These are phyloP conservation scores for Peromyscus maniculatus DNA, from an alignment of 2,113 vertebrate species.

Conservation along the genomic window DNA sequence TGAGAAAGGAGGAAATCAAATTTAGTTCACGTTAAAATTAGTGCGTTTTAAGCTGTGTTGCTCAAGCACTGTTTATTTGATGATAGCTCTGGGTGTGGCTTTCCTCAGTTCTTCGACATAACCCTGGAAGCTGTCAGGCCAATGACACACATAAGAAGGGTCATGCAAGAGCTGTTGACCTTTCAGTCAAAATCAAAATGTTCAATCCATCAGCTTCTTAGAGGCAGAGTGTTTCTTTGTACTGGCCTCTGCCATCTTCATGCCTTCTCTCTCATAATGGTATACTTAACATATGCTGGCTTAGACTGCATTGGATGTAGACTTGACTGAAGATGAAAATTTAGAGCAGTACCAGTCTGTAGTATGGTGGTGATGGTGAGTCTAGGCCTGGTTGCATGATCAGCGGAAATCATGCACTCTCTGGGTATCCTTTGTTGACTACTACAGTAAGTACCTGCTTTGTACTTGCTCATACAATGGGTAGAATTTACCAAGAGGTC, in stretches of 20 bases:
- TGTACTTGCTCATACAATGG: too few species aligned
- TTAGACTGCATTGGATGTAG: not conserved
- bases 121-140: not conserved
- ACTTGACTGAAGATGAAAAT: not conserved
- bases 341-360: not conserved
- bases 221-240: not conserved
- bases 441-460: not conserved
- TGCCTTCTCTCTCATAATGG: not conserved
- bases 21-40: constrained; percentile 3
- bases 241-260: not conserved
- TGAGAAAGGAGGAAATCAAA: not conserved
- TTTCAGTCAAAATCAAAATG: constrained; percentile 1
- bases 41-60: not conserved
- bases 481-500: not conserved
- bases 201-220: not conserved
- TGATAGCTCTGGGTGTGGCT: not conserved
- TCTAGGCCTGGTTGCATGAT: not conserved
- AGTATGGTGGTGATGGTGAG: not conserved
- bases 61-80: not conserved
- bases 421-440: not conserved
- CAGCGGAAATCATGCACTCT: not conserved
- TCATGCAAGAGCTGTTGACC: not conserved
- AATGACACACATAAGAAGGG: not conserved
- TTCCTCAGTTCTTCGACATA: not conserved
- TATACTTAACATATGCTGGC: not conserved